Percentiles rank a stretch among this genome's conserved stretches.
Evolutionary conservation across 2,113 vertebrate species (phyloP).

Genomic region (Aegotheles bennettii): DNA sequence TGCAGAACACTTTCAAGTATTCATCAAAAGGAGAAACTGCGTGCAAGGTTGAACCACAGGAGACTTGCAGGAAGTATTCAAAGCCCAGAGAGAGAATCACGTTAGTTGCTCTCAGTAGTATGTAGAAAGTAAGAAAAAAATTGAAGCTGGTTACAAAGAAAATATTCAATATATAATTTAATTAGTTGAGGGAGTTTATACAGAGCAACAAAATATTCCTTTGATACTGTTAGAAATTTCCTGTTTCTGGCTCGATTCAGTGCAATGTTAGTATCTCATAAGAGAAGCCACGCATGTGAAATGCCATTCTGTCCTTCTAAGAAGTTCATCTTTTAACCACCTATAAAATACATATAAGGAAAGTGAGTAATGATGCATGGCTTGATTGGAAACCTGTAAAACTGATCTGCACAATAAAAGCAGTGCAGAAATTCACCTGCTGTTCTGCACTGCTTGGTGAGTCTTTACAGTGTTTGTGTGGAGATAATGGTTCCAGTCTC

Average conservation of each 20-base stretch:
- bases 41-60: not conserved
- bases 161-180: not conserved
- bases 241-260: not conserved
- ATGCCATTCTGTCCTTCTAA: not conserved
- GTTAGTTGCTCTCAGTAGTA: not conserved
- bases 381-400: not conserved
- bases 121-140: not conserved
- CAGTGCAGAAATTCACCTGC: not conserved
- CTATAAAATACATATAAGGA: not conserved
- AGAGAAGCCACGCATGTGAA: not conserved
- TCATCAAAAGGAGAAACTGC: not conserved
- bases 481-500: not conserved
- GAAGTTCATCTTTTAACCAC: not conserved
- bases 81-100: not conserved
- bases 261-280: not conserved
- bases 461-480: not conserved
- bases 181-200: not conserved
- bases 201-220: not conserved
- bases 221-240: not conserved
- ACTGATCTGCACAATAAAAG: not conserved
- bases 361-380: not conserved
- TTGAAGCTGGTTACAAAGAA: not conserved
- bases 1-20: not conserved
- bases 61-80: not conserved
- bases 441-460: not conserved